Evolutionary conservation across 2,888 invertebrate genomes (phyloP), one percentile per base, ranked within the genome.

Genomic region (Drosophila mercatorum): DNA sequence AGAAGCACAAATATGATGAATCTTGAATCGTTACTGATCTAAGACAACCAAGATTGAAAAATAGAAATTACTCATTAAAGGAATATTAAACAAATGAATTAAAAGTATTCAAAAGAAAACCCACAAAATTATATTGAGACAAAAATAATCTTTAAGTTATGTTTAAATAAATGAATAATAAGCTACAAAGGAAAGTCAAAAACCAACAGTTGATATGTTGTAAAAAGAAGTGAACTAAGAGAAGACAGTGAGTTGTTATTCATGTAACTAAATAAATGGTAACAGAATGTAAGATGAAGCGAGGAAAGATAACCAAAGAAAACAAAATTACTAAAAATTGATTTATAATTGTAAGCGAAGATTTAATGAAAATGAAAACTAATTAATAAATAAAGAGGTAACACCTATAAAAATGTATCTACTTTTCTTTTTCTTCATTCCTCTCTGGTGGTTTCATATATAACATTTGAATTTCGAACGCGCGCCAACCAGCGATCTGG

Each of bases 191-290:
- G 73, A 84, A 81, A 81, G 89, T 89, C 76, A 73, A 85, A 83
- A 88, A 81, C 85, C 89, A 88, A 89, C 82, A 89, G 79, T 88
- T 88, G 89, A 90, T 87, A 86, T 88, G 82, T 88, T 84, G 81
- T 83, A 89, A 88, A 82, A 81, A 51, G 36, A 79, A 75, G 75
- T 62, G 41, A 68, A 76, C 65, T 75, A 73, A 76, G 72, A 68
- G 78, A 76, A 69, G 67, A 73, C 64, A 68, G 74, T 74, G 72
- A 71, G 82, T 80, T 80, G 77, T 78, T 81, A 74, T 79, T 78
- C 78, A 72, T 67, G 68, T 64, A 80, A 79, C 63, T 65, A 80
- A 77, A 60, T 70, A 77, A 77, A 73, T 71, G 77, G 71, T 68
- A 71, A 71, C 55, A 75, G 68, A 72, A 71, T 68, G 73, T 68